phyloP scores from a whole-genome alignment of 1,140 invertebrate genomes.

The Eubasilissa regina region DNA sequence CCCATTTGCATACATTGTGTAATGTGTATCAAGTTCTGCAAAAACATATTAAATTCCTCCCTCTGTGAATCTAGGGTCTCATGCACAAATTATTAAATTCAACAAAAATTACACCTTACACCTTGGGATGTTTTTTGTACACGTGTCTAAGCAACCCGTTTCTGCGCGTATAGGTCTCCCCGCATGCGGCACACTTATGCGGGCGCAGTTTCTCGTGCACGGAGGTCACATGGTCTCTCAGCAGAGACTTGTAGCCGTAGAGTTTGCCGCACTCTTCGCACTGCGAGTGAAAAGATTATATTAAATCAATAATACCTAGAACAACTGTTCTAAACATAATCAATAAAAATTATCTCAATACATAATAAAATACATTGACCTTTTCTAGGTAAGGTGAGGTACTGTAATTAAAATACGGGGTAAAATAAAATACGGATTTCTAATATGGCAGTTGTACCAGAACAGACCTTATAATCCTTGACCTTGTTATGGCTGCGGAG shows the following conservation, averaged over 20 bases:
- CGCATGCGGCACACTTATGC: slow-evolving; percentile 63
- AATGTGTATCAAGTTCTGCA: too few species aligned
- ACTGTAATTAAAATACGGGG: neutral
- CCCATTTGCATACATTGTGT: too few species aligned
- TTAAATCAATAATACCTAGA: neutral
- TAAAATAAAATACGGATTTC: neutral
- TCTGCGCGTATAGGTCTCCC: slow-evolving; percentile 61
- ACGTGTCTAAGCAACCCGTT: slow-evolving; percentile 7
- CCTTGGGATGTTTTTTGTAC: slow-evolving; percentile 3
- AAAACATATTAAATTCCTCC: neutral
- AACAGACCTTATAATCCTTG: slow-evolving; percentile 5
- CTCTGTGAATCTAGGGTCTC: neutral
- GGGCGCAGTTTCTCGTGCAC: slow-evolving; percentile 62
- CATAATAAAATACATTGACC: neutral
- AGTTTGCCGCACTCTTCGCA: slow-evolving; percentile 66
- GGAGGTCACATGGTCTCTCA: slow-evolving; percentile 65
- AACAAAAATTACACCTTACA: neutral
- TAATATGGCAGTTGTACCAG: neutral
- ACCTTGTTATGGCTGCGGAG: slow-evolving; percentile 4
- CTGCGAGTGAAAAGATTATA: slow-evolving; percentile 59
- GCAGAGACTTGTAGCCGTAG: slow-evolving; percentile 66
- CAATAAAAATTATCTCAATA: neutral
- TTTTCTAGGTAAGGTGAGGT: neutral
- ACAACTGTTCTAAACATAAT: neutral
- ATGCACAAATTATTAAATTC: neutral